Evolutionary conservation across 2,888 invertebrate species (phyloP), one percentile per base, ranked within the genome.

Genomic region (Chrysolina haemoptera): DNA sequence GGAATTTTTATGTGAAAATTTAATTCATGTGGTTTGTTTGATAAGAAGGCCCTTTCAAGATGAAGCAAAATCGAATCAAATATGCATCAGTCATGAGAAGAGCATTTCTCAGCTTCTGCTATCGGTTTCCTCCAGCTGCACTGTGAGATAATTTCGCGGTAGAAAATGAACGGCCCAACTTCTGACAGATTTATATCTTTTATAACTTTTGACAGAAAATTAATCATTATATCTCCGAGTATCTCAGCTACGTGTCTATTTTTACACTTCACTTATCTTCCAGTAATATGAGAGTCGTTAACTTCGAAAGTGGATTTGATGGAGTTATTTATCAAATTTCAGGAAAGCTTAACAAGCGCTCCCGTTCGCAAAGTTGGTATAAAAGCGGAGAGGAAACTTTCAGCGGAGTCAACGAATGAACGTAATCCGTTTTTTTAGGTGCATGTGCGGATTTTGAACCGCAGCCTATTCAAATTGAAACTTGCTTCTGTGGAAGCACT

Each of bases 181-280:
- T 70, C 73, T 59, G 66, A 53, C 79, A 82, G 82, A 83, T 83
- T 83, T 81, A 83, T 82, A 82, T 80, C 80, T 79, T 73, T 76
- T 67, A 73, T 76, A 83, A 83, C 79, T 83, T 83, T 80, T 81
- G 82, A 83, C 81, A 79, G 76, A 79, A 81, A 80, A 83, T 83
- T 82, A 83, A 83, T 83, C 82, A 82, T 82, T 81, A 81, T 82
- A 80, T 79, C 82, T 82, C 81, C 81, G 78, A 80, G 80, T 74
- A 80, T 71, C 78, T 73, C 68, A 76, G 78, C 76, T 81, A 80
- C 80, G 82, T 82, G 83, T 80, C 81, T 81, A 77, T 80, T 82
- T 82, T 81, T 81, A 79, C 82, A 80, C 81, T 82, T 82, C 79
- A 66, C 50, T 66, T 66, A 66, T 66, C 66, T 66, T 50, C 66